Conservation (phyloP, 2,888 invertebrate genomes). For the Cabera pusaria region DNA sequence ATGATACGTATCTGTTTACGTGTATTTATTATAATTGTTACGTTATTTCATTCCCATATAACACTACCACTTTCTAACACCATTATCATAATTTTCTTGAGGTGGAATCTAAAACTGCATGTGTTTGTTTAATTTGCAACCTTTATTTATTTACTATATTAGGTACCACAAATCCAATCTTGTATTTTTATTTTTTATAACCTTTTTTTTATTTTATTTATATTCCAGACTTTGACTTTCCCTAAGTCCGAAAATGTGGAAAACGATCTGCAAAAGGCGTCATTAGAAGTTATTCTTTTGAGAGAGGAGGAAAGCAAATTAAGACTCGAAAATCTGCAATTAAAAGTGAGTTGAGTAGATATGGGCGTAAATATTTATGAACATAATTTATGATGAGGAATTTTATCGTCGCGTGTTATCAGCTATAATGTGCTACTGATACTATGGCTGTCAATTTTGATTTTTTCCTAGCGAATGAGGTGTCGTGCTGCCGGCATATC, state of each 20-base stretch:
- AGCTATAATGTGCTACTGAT: conserved; percentile 3
- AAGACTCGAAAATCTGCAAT: conserved; percentile 92
- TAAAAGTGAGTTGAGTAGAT: conserved; percentile 86
- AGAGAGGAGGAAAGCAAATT: conserved; percentile 91
- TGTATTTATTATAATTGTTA: no score
- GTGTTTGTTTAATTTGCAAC: conserved; percentile 48
- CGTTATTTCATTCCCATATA: conserved; percentile 1
- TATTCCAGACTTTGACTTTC: conserved; percentile 63
- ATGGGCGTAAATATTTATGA: conserved; percentile 16
- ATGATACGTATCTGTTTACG: no score
- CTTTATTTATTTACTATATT: conserved; percentile 20
- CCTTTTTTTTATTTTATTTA: conserved; percentile 29
- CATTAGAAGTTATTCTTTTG: conserved; percentile 89
- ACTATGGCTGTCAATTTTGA: not conserved
- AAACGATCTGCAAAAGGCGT: conserved; percentile 85
- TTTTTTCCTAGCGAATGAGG: conserved; percentile 6
- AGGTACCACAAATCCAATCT: conserved; percentile 7
- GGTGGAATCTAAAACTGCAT: conserved; percentile 37
- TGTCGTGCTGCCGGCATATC: conserved; percentile 2
- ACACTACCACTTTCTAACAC: not conserved
- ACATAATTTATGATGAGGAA: not conserved
- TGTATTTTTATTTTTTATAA: conserved; percentile 20
- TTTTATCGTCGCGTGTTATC: conserved; percentile 6
- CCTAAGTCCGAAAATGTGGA: conserved; percentile 69
- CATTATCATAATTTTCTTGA: no score